Percentiles rank a stretch among this genome's conserved stretches.
These are phyloP conservation scores for Psittacara wagleri DNA, from an alignment of 2,113 vertebrate genomes.

Conservation along the genomic window DNA sequence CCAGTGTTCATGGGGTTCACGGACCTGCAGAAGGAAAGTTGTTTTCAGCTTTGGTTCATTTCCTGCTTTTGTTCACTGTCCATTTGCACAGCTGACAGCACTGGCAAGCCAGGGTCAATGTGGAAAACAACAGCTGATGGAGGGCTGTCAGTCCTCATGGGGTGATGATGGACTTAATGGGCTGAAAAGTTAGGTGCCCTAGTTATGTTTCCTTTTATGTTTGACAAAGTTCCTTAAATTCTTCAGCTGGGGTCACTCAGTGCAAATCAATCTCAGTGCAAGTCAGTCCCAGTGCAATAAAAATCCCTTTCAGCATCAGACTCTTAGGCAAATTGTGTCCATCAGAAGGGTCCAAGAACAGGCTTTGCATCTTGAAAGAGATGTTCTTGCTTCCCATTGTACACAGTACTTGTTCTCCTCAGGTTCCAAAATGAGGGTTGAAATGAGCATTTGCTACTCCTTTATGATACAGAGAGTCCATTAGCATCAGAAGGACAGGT, in stretches of 20 bases:
- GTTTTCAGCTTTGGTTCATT: neutral
- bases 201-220: neutral
- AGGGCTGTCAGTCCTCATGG: neutral
- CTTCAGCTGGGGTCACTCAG: neutral
- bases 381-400: neutral
- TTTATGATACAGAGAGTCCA: neutral
- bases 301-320: neutral
- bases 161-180: neutral
- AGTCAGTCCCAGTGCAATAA: neutral
- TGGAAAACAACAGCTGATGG: neutral
- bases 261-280: neutral
- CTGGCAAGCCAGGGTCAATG: neutral
- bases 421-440: neutral
- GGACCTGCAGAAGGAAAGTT: neutral
- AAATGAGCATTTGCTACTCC: neutral
- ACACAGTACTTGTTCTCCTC: neutral
- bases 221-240: neutral
- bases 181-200: neutral
- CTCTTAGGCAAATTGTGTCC: neutral
- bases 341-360: neutral
- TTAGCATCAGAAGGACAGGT: neutral
- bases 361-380: neutral
- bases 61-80: neutral
- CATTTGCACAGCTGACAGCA: neutral
- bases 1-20: neutral